These are phyloP conservation scores for Yponomeuta evonymella DNA, from an alignment of 2,888 invertebrate species.

Conservation along the genomic window DNA sequence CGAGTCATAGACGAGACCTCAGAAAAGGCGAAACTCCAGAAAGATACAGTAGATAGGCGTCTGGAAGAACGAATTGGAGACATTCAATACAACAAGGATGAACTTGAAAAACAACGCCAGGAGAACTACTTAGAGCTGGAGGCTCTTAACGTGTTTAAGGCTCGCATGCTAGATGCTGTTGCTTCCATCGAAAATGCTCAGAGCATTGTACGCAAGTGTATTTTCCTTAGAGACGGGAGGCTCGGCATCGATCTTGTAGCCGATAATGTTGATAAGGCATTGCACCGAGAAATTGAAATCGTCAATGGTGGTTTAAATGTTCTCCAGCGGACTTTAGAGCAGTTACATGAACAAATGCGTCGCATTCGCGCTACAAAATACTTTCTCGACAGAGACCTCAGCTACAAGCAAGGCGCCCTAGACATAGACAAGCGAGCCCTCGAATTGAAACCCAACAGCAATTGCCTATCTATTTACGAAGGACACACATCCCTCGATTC, in stretches of 20 bases:
- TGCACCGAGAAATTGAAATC: slow-evolving; percentile 86
- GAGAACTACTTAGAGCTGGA: slow-evolving; percentile 87
- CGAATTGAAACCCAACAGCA: slow-evolving; percentile 81
- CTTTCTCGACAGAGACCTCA: slow-evolving; percentile 88
- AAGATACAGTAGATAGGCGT: slow-evolving; percentile 84
- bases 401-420: slow-evolving; percentile 87
- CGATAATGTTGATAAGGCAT: slow-evolving; percentile 88
- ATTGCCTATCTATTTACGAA: slow-evolving; percentile 82
- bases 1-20: slow-evolving; percentile 82
- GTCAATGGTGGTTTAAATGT: slow-evolving; percentile 83
- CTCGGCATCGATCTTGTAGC: slow-evolving; percentile 86
- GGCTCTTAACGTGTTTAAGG: slow-evolving; percentile 83
- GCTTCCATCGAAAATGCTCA: slow-evolving; percentile 81
- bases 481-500: slow-evolving; percentile 79
- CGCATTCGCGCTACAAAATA: slow-evolving; percentile 87
- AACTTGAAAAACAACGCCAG: slow-evolving; percentile 85
- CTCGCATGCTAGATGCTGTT: slow-evolving; percentile 85
- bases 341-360: slow-evolving; percentile 89
- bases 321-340: slow-evolving; percentile 82
- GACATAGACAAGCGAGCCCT: slow-evolving; percentile 85
- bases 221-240: slow-evolving; percentile 85
- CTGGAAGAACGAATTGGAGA: slow-evolving; percentile 89
- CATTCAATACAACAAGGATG: slow-evolving; percentile 86
- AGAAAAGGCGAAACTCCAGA: slow-evolving; percentile 83
- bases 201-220: slow-evolving; percentile 83